Evolutionary conservation across 2,888 invertebrate species (phyloP), one percentile per base, ranked within the genome.

Genomic region (Chrysotoxum bicinctum): DNA sequence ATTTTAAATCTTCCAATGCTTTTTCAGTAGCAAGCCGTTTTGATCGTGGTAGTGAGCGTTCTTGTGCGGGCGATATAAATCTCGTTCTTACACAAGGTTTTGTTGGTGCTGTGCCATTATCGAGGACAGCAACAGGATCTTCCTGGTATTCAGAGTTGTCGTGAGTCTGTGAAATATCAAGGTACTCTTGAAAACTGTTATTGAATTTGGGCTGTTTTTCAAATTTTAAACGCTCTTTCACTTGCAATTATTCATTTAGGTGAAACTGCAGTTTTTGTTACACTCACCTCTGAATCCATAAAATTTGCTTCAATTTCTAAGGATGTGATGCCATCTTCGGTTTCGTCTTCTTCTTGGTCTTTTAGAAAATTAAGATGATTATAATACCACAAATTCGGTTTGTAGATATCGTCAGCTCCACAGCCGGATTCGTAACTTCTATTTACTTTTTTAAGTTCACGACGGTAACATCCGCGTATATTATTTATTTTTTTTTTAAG

Each of bases 401-500:
- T 56, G 64, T 45, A 75, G 1, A 10, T 4, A 0, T n/a, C 37
- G 5, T 37, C 50, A 14, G 45, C 5, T 2, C 6, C 12, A 23
- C 30, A 32, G 4, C n/a, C 62, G 3, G 40, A 62, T 37, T 37
- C 35, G 14, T 52, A 8, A 5, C 54, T 58, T 30, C 19, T 40
- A 8, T 30, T 14, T 1, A 74, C 37, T 26, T 70, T 79, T 6
- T 81, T 77, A 16, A 74, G 26, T 35, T 87, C 87, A n/a, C 75
- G 30, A 0, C 82, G 82, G 32, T 60, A 72, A 14, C 75, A 70
- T 2, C 48, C 52, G 2, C 81, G 78, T 1, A 88, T 45, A 48
- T 64, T 80, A 30, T 87, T 87, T 14, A 88, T 79, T 60, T 87
- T 87, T 6, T 50, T 66, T 37, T 85, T 72, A 6, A 87, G 72